Evolutionary conservation across 2,888 invertebrate genomes (phyloP).

Genomic region (Lagria hirta): DNA sequence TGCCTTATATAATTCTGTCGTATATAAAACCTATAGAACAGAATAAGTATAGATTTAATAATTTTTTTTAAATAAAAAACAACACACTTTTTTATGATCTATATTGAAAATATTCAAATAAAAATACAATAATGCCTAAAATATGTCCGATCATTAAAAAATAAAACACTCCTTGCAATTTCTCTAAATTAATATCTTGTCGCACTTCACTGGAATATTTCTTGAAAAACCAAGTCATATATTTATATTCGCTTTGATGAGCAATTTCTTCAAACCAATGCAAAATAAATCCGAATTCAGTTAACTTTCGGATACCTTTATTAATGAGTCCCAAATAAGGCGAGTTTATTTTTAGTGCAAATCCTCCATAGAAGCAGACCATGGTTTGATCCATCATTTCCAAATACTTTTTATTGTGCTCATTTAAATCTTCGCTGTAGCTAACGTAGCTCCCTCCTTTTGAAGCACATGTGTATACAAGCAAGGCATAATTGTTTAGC

Average conservation of each 20-base stretch:
- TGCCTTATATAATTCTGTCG: no score
- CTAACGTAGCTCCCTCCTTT: conserved; percentile 3
- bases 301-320: conserved; percentile 19
- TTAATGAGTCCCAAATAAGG: conserved; percentile 31
- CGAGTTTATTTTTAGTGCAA: conserved; percentile 31
- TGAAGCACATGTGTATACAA: conserved; percentile 1
- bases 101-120: conserved; percentile 8
- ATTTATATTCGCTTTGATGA: conserved; percentile 11
- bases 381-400: conserved; percentile 4
- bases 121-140: conserved; percentile 17
- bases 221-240: conserved; percentile 6
- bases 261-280: conserved; percentile 28
- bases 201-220: conserved; percentile 1
- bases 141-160: conserved; percentile 29
- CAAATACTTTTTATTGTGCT: conserved; percentile 1
- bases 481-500: conserved; percentile 1
- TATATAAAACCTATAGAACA: no score
- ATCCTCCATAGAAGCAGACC: conserved; percentile 22
- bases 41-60: no score
- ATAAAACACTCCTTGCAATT: conserved; percentile 31
- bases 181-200: conserved; percentile 23
- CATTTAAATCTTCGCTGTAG: conserved; percentile 3
- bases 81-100: background rate
- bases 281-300: conserved; percentile 30
- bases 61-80: no score